A percentile compares a stretch with the other conserved stretches of the same genome.
These are phyloP conservation scores for Chionomys nivalis DNA, from an alignment of 2,113 vertebrate species.

Conservation along the genomic window DNA sequence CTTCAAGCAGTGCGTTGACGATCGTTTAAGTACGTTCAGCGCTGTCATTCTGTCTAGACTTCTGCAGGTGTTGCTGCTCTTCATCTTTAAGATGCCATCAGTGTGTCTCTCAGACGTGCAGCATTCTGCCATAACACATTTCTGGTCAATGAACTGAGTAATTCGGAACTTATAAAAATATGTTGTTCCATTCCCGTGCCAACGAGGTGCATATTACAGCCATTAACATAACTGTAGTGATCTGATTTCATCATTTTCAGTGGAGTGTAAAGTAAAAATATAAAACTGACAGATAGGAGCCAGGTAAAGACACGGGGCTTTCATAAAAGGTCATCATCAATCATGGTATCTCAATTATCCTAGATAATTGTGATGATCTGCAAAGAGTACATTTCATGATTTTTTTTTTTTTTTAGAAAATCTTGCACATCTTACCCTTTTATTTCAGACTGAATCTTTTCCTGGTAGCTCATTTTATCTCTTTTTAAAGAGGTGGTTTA, in stretches of 20 bases:
- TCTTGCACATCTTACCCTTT: not conserved
- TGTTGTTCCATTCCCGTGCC: slow-evolving; percentile 71
- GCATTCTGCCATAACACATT: slow-evolving; percentile 77
- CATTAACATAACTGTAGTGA: slow-evolving; percentile 81
- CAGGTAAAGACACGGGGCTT: not conserved
- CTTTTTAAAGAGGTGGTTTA: slow-evolving; percentile 27
- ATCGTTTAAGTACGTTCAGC: slow-evolving; percentile 57
- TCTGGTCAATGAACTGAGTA: slow-evolving; percentile 82
- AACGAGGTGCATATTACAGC: slow-evolving; percentile 78
- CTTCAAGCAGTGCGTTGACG: slow-evolving; percentile 52
- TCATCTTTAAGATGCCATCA: slow-evolving; percentile 63
- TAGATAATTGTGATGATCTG: not conserved
- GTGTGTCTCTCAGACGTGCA: slow-evolving; percentile 70
- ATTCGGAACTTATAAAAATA: slow-evolving; percentile 82
- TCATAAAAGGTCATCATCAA: not conserved
- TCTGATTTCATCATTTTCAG: slow-evolving; percentile 82
- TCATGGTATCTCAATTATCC: not conserved
- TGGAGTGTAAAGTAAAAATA: slow-evolving; percentile 74
- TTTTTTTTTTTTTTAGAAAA: not conserved
- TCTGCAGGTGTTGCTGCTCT: not conserved
- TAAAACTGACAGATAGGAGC: slow-evolving; percentile 51
- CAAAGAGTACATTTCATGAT: not conserved
- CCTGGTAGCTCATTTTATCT: not conserved
- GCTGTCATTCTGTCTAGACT: slow-evolving; percentile 62
- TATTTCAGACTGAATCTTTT: slow-evolving; percentile 35